Base-by-base conservation (phyloP, 2,113 vertebrate genomes). In the Sinocyclocheilus grahami region DNA sequence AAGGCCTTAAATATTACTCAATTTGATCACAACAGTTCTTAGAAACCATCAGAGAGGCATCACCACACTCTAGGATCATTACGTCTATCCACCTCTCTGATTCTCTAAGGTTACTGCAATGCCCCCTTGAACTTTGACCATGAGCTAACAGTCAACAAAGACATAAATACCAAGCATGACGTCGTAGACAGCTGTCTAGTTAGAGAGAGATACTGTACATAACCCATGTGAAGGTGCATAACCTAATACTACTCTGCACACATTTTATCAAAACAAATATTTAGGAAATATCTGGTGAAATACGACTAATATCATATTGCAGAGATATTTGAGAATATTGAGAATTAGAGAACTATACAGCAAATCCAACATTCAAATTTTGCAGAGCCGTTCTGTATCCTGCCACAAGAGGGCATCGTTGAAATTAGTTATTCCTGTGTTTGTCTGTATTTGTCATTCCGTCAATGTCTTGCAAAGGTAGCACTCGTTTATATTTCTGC, bases 401-500 rank as follows among this genome's bases (percentile, higher is more conserved):
- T 62, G 87, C 92, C 94, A 94, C 93, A 92, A 94, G 94, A 92
- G 93, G 93, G 93, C 67, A 87, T 72, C 62, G 13, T 48, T 78
- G 46, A 51, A 78, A 55, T 55, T 2, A 0, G 30, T 33, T 33
- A 33, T 33, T 33, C 30, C 30, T 33, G 30, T 33, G 2, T 33
- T 33, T 33, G 8, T 55, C 46, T 78, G n/a, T 4, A 75, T 20
- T 14, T 30, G 24, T 46, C 9, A 53, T 77, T 53, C 24, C 46
- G 27, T 77, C 7, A 33, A 33, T 37, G 30, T 37, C n/a, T 16
- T 51, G n/a, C 42, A 11, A 27, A 51, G 2, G 14, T 16, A 18
- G 14, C 27, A 33, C 27, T 67, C 11, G 13, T 67, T 30, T 30
- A 67, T 65, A 65, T 18, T 67, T 67, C 14, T 16, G 27, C 27